Conservation (phyloP, 2,888 invertebrate species). For the Agonopterix heracliana region DNA sequence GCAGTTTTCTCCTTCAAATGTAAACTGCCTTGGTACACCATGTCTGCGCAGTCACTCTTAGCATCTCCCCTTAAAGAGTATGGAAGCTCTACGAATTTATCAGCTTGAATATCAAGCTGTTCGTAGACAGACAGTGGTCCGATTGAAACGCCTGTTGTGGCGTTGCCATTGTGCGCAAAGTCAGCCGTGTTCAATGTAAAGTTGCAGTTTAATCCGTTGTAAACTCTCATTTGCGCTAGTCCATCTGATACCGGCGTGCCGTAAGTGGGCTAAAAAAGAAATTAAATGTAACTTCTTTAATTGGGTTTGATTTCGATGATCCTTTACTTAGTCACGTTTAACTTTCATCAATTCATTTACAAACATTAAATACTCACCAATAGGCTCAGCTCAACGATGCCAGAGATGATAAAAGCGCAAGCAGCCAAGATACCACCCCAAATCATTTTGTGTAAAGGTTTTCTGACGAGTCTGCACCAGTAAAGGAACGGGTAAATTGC, state of each 20-base stretch:
- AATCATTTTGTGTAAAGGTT: constrained; percentile 91
- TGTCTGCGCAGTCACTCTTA: constrained; percentile 32
- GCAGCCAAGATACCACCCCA: constrained; percentile 92
- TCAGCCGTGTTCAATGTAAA: constrained; percentile 45
- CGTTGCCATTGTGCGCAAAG: no score
- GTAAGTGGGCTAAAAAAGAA: constrained; percentile 71
- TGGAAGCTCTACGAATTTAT: constrained; percentile 33
- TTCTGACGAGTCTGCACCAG: constrained; percentile 80
- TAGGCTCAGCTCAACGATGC: constrained; percentile 85
- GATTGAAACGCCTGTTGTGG: constrained; percentile 22
- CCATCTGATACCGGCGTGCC: constrained; percentile 74
- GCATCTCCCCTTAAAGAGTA: constrained; percentile 47
- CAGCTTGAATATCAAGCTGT: constrained; percentile 45
- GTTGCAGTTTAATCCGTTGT: constrained; percentile 79
- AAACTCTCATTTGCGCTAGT: constrained; percentile 80
- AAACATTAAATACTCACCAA: constrained; percentile 75
- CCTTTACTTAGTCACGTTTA: background rate
- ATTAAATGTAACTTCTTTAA: background rate
- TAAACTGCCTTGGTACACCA: constrained; percentile 35
- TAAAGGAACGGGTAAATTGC: constrained; percentile 86
- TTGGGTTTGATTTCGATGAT: background rate
- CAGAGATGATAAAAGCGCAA: constrained; percentile 90
- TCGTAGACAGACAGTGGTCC: constrained; percentile 60
- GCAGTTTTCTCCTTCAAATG: constrained; percentile 47
- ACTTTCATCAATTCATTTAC: background rate